Conservation (phyloP, 1,140 invertebrate genomes). For the Dufourea novaeangliae region DNA sequence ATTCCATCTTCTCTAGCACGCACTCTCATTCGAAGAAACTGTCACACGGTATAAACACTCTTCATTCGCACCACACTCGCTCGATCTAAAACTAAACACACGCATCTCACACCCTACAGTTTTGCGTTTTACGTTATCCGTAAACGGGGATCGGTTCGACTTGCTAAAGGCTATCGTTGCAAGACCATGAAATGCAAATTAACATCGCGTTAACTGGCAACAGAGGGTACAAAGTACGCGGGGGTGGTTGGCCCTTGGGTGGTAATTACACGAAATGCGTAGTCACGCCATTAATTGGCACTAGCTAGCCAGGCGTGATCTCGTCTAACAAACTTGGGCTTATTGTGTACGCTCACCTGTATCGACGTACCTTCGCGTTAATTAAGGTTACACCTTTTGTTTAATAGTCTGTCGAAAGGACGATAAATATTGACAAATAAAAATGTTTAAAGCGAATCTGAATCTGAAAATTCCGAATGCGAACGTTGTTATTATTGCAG, state of each 20-base stretch:
- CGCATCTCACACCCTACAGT: too few species aligned
- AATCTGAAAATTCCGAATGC: too few species aligned
- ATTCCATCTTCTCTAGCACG: too few species aligned
- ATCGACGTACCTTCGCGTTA: not conserved
- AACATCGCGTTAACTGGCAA: not conserved
- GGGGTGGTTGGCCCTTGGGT: not conserved
- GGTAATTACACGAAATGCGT: slow-evolving; percentile 2
- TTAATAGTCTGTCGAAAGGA: not conserved
- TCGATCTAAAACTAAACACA: too few species aligned
- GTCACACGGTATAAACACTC: too few species aligned
- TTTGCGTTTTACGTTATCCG: too few species aligned
- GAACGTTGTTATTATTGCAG: too few species aligned
- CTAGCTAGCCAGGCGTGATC: not conserved
- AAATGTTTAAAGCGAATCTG: too few species aligned
- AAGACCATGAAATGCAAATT: not conserved
- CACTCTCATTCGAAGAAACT: too few species aligned
- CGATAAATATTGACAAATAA: not conserved
- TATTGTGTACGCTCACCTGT: not conserved
- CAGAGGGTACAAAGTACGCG: not conserved
- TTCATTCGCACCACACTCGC: too few species aligned
- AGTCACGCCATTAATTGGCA: slow-evolving; percentile 3
- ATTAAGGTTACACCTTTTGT: too few species aligned
- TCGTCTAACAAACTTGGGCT: not conserved
- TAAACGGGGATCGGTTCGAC: too few species aligned
- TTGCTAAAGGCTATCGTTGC: not conserved